phyloP scores from a whole-genome alignment of 2,888 invertebrate genomes.

The Machimus atricapillus region DNA sequence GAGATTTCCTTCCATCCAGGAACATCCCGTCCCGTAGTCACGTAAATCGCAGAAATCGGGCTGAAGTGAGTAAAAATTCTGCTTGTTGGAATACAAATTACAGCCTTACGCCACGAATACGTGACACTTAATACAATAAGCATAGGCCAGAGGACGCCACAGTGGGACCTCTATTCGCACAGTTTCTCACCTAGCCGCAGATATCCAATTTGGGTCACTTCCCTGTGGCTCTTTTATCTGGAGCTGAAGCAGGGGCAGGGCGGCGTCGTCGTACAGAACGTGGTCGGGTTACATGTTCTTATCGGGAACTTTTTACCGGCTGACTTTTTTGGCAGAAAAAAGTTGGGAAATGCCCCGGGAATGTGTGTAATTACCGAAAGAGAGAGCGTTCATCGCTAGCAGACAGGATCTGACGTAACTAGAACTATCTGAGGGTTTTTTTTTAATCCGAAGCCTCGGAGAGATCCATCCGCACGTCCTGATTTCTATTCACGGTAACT shows the following conservation, averaged over 20 bases:
- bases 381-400: neutral
- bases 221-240: neutral
- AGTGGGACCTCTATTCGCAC: neutral
- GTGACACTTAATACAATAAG: slow-evolving; percentile 4
- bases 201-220: slow-evolving; percentile 14
- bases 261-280: neutral
- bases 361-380: neutral
- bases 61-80: slow-evolving; percentile 16
- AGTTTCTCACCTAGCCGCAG: neutral
- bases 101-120: neutral
- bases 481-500: neutral
- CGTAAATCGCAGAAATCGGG: slow-evolving; percentile 17
- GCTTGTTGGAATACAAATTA: slow-evolving; percentile 28
- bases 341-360: neutral
- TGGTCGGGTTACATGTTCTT: neutral
- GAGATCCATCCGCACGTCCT: neutral
- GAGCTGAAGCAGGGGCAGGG: neutral
- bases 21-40: neutral
- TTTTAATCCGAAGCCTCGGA: neutral
- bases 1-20: neutral
- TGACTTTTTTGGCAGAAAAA: neutral
- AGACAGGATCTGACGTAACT: neutral
- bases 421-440: neutral
- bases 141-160: neutral
- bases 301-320: neutral